These are phyloP conservation scores for Spea bombifrons DNA, from an alignment of 2,113 vertebrate species.

Conservation along the genomic window DNA sequence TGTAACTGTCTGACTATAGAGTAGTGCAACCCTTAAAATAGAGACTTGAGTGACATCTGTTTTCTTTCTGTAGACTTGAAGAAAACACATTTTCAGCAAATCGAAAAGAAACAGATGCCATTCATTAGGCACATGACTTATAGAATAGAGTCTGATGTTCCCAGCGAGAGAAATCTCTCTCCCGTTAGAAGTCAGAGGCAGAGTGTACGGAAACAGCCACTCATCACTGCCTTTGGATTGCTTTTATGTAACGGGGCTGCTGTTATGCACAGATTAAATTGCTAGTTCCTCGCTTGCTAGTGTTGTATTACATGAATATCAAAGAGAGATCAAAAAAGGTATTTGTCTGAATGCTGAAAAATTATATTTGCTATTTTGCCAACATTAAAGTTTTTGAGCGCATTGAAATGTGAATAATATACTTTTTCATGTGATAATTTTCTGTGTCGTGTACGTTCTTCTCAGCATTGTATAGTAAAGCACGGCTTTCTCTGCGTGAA, in stretches of 20 bases:
- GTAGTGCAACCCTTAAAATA: too few species aligned
- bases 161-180: neutral
- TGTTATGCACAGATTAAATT: conserved; percentile 11
- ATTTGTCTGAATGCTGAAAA: neutral
- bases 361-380: conserved; percentile 10
- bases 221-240: conserved; percentile 25
- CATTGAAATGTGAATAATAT: neutral
- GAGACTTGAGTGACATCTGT: too few species aligned
- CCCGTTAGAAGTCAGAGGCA: neutral
- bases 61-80: conserved; percentile 3
- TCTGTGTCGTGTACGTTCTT: too few species aligned
- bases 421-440: too few species aligned
- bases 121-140: conserved; percentile 25
- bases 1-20: too few species aligned
- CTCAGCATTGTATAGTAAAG: too few species aligned
- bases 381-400: neutral
- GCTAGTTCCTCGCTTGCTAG: neutral
- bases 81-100: conserved; percentile 1
- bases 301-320: conserved; percentile 1
- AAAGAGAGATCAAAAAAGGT: neutral
- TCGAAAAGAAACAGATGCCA: conserved; percentile 14
- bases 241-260: neutral
- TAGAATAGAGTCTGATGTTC: conserved; percentile 19
- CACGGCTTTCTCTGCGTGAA: too few species aligned
- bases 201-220: conserved; percentile 4